phyloP scores from a whole-genome alignment of 2,113 vertebrate species.

The Callochromis pleurospilus region DNA sequence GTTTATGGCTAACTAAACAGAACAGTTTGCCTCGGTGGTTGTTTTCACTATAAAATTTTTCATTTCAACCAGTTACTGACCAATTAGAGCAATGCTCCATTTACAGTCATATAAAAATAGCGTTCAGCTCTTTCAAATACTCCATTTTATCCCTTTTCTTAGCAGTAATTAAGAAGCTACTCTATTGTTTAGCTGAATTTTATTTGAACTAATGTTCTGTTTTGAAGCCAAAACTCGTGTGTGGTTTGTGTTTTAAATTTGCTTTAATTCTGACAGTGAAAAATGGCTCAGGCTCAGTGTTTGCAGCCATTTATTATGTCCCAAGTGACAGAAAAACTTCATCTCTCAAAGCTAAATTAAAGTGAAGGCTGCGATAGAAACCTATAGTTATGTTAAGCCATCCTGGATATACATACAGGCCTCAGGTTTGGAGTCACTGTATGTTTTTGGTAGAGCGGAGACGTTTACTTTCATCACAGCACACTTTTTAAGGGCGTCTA shows the following conservation, averaged over 20 bases:
- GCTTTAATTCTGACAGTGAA: not conserved
- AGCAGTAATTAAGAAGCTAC: not conserved
- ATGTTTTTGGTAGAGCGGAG: not conserved
- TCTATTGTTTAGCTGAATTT: not conserved
- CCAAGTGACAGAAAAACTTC: not conserved
- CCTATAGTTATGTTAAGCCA: not conserved
- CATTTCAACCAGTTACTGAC: not conserved
- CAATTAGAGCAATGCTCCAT: not conserved
- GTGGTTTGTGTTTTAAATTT: not conserved
- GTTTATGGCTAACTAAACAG: not conserved
- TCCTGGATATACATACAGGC: not conserved
- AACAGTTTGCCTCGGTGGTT: not conserved
- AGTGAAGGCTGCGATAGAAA: not conserved
- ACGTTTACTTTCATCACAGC: not conserved
- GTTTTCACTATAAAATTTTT: not conserved
- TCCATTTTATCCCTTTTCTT: not conserved
- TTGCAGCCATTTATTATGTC: not conserved
- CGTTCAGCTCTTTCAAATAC: not conserved
- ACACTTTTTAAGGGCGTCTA: not conserved
- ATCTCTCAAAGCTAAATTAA: not conserved
- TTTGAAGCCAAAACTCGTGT: not conserved
- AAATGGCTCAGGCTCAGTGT: not conserved
- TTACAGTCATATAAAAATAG: not conserved
- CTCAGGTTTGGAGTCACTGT: not conserved
- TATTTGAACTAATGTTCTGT: not conserved